Conservation (phyloP, 2,888 invertebrate species). For the Sialis lutaria region DNA sequence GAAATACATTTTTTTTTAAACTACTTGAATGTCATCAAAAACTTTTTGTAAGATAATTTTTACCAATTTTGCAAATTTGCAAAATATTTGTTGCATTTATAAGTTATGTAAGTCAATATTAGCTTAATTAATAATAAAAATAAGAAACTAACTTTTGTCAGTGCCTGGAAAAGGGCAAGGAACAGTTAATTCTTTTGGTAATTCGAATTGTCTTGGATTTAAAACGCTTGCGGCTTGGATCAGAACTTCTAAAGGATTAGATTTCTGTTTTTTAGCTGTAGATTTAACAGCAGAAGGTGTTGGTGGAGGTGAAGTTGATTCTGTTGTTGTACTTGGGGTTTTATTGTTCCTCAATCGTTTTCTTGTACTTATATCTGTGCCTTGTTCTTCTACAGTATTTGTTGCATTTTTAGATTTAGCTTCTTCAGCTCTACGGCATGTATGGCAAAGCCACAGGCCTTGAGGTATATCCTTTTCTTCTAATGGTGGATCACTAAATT, state of each 20-base stretch:
- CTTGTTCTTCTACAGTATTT: constrained; percentile 11
- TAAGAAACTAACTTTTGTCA: constrained; percentile 42
- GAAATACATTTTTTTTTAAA: too few species aligned
- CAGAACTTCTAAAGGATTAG: constrained; percentile 55
- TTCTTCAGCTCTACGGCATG: constrained; percentile 43
- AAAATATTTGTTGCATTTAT: too few species aligned
- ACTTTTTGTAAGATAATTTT: too few species aligned
- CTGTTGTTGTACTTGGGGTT: not conserved
- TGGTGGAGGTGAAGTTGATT: constrained; percentile 4
- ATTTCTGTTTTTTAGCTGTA: constrained; percentile 26
- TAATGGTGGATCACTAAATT: constrained; percentile 72
- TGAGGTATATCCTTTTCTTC: constrained; percentile 76
- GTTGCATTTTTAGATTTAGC: constrained; percentile 22
- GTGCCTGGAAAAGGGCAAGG: constrained; percentile 67
- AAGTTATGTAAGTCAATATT: not conserved
- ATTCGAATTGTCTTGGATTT: constrained; percentile 81
- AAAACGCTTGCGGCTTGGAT: constrained; percentile 67
- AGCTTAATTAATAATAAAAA: not conserved
- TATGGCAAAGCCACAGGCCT: constrained; percentile 84
- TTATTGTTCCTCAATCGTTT: constrained; percentile 14
- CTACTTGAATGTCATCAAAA: too few species aligned
- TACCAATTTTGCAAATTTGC: too few species aligned
- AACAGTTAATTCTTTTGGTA: constrained; percentile 64
- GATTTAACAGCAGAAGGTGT: constrained; percentile 8
- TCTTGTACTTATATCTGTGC: constrained; percentile 19